phyloP scores from a whole-genome alignment of 2,888 invertebrate genomes.

The Polydrusus cervinus region DNA sequence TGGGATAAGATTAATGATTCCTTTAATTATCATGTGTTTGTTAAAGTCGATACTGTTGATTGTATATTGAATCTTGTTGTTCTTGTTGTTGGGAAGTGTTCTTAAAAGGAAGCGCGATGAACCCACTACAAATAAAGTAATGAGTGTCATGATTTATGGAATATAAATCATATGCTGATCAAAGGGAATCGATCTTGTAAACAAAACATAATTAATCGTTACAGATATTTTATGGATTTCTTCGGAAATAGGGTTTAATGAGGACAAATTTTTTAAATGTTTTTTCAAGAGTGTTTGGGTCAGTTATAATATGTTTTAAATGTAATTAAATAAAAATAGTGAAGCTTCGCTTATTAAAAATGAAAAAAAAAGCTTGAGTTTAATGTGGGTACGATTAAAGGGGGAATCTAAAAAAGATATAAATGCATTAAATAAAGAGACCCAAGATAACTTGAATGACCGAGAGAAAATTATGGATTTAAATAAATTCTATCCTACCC shows the following conservation, averaged over 20 bases:
- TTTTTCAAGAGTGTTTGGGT: no score
- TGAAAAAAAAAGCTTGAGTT: no score
- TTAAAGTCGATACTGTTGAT: slow-evolving; percentile 36
- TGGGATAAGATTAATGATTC: slow-evolving; percentile 45
- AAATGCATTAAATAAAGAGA: no score
- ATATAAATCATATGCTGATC: slow-evolving; percentile 13
- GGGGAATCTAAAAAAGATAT: no score
- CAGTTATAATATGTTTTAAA: no score
- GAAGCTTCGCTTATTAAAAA: no score
- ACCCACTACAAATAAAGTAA: slow-evolving; percentile 17
- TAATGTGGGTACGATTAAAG: no score
- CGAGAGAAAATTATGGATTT: no score
- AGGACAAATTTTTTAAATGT: not conserved
- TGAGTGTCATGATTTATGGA: slow-evolving; percentile 7
- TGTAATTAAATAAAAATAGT: no score
- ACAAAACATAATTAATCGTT: not conserved
- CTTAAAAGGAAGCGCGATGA: slow-evolving; percentile 43
- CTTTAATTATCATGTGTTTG: slow-evolving; percentile 48
- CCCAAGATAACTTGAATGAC: no score
- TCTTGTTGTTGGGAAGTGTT: slow-evolving; percentile 21
- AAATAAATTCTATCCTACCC: no score
- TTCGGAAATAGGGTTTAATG: not conserved
- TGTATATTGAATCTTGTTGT: slow-evolving; percentile 22
- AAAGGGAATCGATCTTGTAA: not conserved
- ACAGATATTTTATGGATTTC: not conserved